Percentiles rank a stretch among this genome's conserved stretches.
Conservation (phyloP, 1,140 invertebrate species). For the Drosophila ficusphila region DNA sequence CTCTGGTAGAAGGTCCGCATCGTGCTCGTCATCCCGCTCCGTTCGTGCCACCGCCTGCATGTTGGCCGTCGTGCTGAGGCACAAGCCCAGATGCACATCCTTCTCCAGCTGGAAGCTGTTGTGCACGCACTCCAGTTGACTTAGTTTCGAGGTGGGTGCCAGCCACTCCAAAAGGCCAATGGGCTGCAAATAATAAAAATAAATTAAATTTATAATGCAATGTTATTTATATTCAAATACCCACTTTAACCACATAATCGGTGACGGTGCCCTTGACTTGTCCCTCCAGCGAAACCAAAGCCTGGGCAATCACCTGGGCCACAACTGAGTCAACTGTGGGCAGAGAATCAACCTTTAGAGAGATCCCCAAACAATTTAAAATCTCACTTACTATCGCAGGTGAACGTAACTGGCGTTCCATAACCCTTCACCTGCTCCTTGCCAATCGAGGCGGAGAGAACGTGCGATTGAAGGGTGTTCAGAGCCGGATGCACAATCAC, state of each 20-base stretch:
- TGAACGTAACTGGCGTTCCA: slow-evolving; percentile 91
- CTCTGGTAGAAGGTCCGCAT: slow-evolving; percentile 88
- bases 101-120: slow-evolving; percentile 96
- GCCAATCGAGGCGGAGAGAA: slow-evolving; percentile 64
- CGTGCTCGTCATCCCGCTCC: slow-evolving; percentile 90
- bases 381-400: slow-evolving; percentile 90
- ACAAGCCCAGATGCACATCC: slow-evolving; percentile 92
- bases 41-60: slow-evolving; percentile 84
- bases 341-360: slow-evolving; percentile 56
- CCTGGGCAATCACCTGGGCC: slow-evolving; percentile 94
- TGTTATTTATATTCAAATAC: not conserved
- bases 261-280: slow-evolving; percentile 88
- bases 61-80: slow-evolving; percentile 87
- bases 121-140: slow-evolving; percentile 96
- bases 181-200: slow-evolving; percentile 33
- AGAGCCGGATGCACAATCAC: slow-evolving; percentile 90
- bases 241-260: slow-evolving; percentile 87
- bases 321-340: slow-evolving; percentile 91
- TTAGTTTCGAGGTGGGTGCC: slow-evolving; percentile 87
- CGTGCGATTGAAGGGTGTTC: slow-evolving; percentile 84
- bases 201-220: no score
- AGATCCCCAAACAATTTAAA: no score
- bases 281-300: slow-evolving; percentile 92
- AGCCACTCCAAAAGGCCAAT: slow-evolving; percentile 83
- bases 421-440: slow-evolving; percentile 84